Percentiles rank a stretch among this genome's conserved stretches.
Conservation (phyloP, 2,888 invertebrate species). For the Taphrorychus bicolor region DNA sequence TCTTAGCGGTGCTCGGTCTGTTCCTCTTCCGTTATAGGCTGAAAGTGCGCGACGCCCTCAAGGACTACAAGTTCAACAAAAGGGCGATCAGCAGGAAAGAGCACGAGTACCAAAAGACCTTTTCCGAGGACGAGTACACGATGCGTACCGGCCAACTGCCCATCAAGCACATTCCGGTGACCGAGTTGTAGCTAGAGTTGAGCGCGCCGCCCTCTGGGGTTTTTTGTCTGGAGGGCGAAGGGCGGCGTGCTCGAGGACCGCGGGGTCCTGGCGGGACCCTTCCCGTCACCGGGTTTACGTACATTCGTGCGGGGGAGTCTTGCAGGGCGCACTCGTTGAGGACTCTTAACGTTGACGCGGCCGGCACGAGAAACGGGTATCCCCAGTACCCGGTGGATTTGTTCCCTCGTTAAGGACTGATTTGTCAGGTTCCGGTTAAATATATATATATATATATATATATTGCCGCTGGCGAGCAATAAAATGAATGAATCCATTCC, state of each 20-base stretch:
- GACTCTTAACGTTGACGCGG: constrained; percentile 49
- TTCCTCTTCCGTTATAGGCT: constrained; percentile 82
- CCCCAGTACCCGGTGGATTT: constrained; percentile 54
- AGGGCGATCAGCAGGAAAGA: constrained; percentile 77
- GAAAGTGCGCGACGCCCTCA: constrained; percentile 80
- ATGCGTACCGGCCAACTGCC: constrained; percentile 69
- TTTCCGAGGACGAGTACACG: constrained; percentile 83
- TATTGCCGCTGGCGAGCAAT: constrained; percentile 49
- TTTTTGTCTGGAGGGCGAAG: constrained; percentile 70
- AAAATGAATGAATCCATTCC: constrained; percentile 60
- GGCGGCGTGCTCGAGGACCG: constrained; percentile 61
- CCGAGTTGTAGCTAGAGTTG: constrained; percentile 96
- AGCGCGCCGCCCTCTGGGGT: constrained; percentile 83
- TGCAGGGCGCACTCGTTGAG: constrained; percentile 64
- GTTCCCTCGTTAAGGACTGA: constrained; percentile 52
- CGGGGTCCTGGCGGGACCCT: constrained; percentile 66
- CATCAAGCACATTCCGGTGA: constrained; percentile 81
- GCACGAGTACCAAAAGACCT: constrained; percentile 89
- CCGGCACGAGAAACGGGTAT: constrained; percentile 55
- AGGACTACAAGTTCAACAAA: constrained; percentile 84
- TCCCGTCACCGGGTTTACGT: constrained; percentile 78
- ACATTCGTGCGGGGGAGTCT: constrained; percentile 71
- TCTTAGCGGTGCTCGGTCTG: constrained; percentile 74
- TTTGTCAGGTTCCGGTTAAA: constrained; percentile 6
- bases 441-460: neutral